These are phyloP conservation scores for Podarcis raffonei DNA, from an alignment of 2,113 vertebrate species.

Conservation along the genomic window DNA sequence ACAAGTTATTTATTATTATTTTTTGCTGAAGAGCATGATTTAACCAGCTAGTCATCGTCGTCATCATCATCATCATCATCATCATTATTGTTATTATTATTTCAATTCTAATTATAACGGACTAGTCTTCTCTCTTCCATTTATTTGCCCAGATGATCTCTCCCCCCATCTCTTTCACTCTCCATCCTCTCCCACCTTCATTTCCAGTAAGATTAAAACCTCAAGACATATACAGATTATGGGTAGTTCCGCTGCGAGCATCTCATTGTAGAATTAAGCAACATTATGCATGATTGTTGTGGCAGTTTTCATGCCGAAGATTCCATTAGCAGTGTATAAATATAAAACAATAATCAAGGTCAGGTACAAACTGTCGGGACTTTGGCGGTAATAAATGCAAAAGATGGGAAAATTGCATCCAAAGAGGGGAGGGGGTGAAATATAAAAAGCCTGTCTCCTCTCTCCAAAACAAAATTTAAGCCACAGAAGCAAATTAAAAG, in stretches of 20 bases:
- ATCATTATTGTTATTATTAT: no score
- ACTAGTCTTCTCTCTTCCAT: conserved; percentile 15
- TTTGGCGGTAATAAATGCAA: conserved; percentile 61
- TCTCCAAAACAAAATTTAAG: conserved; percentile 59
- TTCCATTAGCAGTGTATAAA: conserved; percentile 56
- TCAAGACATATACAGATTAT: conserved; percentile 34
- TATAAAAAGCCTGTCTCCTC: conserved; percentile 47
- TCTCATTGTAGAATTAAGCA: conserved; percentile 39
- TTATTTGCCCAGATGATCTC: conserved; percentile 20
- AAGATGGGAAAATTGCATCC: conserved; percentile 68
- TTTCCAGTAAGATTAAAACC: conserved; percentile 44
- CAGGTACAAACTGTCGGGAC: conserved; percentile 50
- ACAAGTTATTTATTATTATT: no score
- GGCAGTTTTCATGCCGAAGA: conserved; percentile 38
- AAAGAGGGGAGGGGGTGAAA: conserved; percentile 10
- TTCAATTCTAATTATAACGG: conserved; percentile 35
- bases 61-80: no score
- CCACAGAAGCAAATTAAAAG: conserved; percentile 57
- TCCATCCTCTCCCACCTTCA: background rate
- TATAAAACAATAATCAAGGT: conserved; percentile 64
- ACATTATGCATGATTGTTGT: conserved; percentile 23
- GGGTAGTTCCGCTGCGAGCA: conserved; percentile 2
- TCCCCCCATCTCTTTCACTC: conserved; percentile 6
- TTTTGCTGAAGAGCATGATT: background rate
- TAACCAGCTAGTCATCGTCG: background rate